Evolutionary conservation across 2,888 invertebrate genomes (phyloP), one percentile per base, ranked within the genome.

Genomic region (Lysandra bellargus): DNA sequence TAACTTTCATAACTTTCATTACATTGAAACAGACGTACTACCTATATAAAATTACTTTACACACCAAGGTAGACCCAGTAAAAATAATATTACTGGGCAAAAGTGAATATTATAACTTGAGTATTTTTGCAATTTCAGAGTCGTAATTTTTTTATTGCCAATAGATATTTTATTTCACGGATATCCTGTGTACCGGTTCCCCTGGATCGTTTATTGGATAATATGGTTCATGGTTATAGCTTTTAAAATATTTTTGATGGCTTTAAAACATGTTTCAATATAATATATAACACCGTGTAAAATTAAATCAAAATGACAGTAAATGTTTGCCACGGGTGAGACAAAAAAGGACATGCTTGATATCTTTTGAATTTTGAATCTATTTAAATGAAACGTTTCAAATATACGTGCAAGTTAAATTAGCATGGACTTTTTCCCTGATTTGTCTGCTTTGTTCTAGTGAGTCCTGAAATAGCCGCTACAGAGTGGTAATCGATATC

Each of bases 81-180:
- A 69, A 69, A 69, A 33, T 69, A 69, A 69, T 69, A 69, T 69
- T 69, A 17, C 69, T 1, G 69, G 33, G 33, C 37, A 37, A 69
- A 69, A 69, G 69, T 69, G 69, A 69, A 69, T 69, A 69, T 69
- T 69, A 69, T 69, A 69, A 69, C 37, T 69, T 69, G 33, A 69
- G 69, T 69, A 69, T 69, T 69, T 69, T 33, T 33, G 69, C 69
- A 69, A 69, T 69, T 69, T 69, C 69, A 69, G 37, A 37, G 69
- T 33, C 69, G 69, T 69, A 69, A 69, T 17, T 5, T 33, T 69
- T 69, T 69, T 69, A 69, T 69, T 69, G 69, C 14, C 69, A 69
- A 69, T 69, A 69, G 37, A 69, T 69, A 69, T 69, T 69, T 69
- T 69, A 69, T 69, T 69, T 69, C 64, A 14, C 69, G 14, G 33